Evolutionary conservation across 2,797 vertebrate species (phyloP), one percentile per base, ranked within the genome.

Genomic region (Erpetoichthys calabaricus): DNA sequence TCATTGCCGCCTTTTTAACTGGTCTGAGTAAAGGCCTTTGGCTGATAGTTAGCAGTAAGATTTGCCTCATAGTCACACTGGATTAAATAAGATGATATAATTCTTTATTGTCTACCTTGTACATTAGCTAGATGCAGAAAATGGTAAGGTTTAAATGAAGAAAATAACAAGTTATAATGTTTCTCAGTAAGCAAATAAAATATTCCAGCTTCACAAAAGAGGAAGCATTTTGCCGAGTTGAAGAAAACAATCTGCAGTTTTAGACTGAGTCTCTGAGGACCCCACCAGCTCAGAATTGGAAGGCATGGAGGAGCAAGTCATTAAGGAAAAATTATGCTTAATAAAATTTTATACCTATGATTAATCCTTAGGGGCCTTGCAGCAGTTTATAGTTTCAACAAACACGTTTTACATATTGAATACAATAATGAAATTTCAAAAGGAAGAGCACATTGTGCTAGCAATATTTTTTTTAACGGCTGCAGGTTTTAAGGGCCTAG

Each of bases 311-410:
- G 81, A 85, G 86, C 86, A 84, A 85, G 84, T 87, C 86, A 89
- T 89, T 89, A 87, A 88, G 86, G 84, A 83, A 88, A 51, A 88
- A 88, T 85, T 86, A 85, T 83, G 82, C 87, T 86, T 89, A 88
- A 89, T 88, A 88, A 89, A 89, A 89, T 86, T 87, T 87, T 87
- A 89, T 87, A 87, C 85, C 86, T 82, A 70, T 86, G 85, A 89
- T 89, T 87, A 88, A 88, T 88, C 86, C 85, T 85, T 85, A 80
- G 86, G 86, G 84, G 84, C 83, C 83, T 81, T 86, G 73, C 82
- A 85, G 85, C 85, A 86, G 81, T 86, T 86, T 85, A 81, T 77
- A 80, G 73, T 80, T 85, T 80, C 83, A 83, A 85, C 86, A 85
- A 86, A 86, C 84, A 86, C 79, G 81, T 85, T 87, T 84, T 77